Conservation (phyloP, 2,797 vertebrate genomes). For the Melanotaenia nigrans region DNA sequence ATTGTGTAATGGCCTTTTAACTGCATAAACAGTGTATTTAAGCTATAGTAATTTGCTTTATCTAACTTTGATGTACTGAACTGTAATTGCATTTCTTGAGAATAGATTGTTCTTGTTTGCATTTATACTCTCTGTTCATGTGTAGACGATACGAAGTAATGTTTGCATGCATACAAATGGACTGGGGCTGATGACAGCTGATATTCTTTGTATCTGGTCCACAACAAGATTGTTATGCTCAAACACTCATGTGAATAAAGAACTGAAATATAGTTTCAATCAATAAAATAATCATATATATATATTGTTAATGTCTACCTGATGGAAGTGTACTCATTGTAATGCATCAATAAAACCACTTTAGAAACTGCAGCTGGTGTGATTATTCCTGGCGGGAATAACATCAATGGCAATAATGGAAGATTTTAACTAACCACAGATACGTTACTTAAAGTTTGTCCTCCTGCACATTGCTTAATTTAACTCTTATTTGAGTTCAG, state of each 20-base stretch:
- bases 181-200: slow-evolving; percentile 32
- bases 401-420: no score
- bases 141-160: slow-evolving; percentile 56
- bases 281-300: slow-evolving; percentile 47
- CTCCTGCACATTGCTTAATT: no score
- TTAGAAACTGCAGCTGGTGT: slow-evolving; percentile 43
- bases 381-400: slow-evolving; percentile 1
- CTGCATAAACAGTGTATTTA: slow-evolving; percentile 65
- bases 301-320: slow-evolving; percentile 67
- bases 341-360: slow-evolving; percentile 75
- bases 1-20: slow-evolving; percentile 55
- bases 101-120: slow-evolving; percentile 65
- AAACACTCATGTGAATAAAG: slow-evolving; percentile 57
- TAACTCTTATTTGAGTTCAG: no score
- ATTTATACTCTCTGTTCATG: slow-evolving; percentile 63
- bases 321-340: slow-evolving; percentile 74
- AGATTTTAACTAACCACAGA: no score
- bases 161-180: slow-evolving; percentile 69
- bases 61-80: slow-evolving; percentile 67
- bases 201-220: slow-evolving; percentile 52
- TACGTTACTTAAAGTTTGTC: no score
- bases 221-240: slow-evolving; percentile 53
- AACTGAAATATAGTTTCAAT: slow-evolving; percentile 53
- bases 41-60: slow-evolving; percentile 62
- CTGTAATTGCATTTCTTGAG: slow-evolving; percentile 58